Evolutionary conservation across 92 coral and sea anemone genomes (phyloP).

Genomic region (Meandrina meandrites): DNA sequence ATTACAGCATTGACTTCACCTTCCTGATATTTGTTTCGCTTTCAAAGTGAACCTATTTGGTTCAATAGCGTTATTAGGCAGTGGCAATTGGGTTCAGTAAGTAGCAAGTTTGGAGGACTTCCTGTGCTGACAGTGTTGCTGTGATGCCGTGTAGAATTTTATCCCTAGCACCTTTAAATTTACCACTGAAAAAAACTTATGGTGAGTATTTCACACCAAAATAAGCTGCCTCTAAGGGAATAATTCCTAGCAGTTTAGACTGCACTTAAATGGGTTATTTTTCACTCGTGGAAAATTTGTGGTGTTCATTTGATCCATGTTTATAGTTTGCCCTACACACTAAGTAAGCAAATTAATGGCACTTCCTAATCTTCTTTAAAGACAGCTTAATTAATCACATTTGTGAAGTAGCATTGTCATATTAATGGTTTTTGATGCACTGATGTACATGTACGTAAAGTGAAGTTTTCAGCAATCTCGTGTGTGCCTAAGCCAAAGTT

Average conservation of each 20-base stretch:
- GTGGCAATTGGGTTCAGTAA: conserved; percentile 27
- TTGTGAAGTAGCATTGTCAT: not conserved
- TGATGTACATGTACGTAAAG: not conserved
- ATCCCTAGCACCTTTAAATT: conserved; percentile 54
- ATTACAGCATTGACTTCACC: conserved; percentile 59
- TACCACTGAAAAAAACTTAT: conserved; percentile 51
- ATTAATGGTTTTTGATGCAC: not conserved
- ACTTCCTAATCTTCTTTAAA: not conserved
- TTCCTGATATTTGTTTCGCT: conserved; percentile 22
- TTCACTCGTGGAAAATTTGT: not conserved
- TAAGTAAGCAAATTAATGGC: not conserved
- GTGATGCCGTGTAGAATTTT: conserved; percentile 77
- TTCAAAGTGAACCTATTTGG: conserved; percentile 42
- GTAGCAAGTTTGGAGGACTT: not conserved
- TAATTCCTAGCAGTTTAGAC: not conserved
- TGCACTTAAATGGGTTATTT: not conserved
- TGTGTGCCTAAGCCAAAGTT: not conserved
- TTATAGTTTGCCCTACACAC: not conserved
- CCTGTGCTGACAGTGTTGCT: not conserved
- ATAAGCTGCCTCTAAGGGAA: not conserved
- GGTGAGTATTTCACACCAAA: conserved; percentile 52
- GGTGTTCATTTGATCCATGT: not conserved
- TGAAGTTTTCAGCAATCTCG: not conserved
- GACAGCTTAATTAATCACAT: not conserved
- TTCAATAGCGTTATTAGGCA: conserved; percentile 47